Evolutionary conservation across 2,797 vertebrate genomes (phyloP).

Genomic region (Octomys mimax): DNA sequence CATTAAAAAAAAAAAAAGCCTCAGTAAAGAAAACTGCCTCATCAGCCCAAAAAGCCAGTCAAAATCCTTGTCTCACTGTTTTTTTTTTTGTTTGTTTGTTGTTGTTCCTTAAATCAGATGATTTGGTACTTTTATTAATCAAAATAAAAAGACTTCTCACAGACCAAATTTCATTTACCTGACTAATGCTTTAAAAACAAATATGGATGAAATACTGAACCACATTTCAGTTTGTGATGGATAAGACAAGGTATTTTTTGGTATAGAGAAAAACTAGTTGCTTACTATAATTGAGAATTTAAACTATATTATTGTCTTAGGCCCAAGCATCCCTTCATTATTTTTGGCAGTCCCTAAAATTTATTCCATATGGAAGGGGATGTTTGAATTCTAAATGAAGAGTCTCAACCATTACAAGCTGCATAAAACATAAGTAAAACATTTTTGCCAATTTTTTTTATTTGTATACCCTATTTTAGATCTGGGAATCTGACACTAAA

Average conservation of each 20-base stretch:
- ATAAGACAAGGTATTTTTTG: slow-evolving; percentile 64
- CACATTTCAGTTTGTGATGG: slow-evolving; percentile 60
- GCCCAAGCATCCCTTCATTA: slow-evolving; percentile 76
- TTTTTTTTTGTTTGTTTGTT: background rate
- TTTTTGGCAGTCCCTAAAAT: slow-evolving; percentile 79
- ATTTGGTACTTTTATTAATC: slow-evolving; percentile 45
- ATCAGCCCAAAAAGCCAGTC: accelerated
- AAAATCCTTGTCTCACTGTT: slow-evolving; percentile 24
- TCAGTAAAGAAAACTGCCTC: too few relatives aligned
- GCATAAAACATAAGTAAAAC: slow-evolving; percentile 82
- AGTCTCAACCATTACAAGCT: slow-evolving; percentile 79
- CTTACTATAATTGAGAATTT: slow-evolving; percentile 75
- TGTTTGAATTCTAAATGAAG: slow-evolving; percentile 82
- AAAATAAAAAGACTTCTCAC: slow-evolving; percentile 5
- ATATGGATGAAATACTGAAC: background rate
- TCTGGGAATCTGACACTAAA: slow-evolving; percentile 83
- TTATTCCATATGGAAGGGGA: slow-evolving; percentile 80
- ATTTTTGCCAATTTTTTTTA: slow-evolving; percentile 81
- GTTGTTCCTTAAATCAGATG: background rate
- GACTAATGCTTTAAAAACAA: slow-evolving; percentile 62
- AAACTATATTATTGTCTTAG: slow-evolving; percentile 75
- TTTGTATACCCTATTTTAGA: slow-evolving; percentile 83
- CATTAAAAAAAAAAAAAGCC: too few relatives aligned
- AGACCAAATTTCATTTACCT: slow-evolving; percentile 41
- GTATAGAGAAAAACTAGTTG: slow-evolving; percentile 67